Percentiles rank a stretch among this genome's conserved stretches.
Evolutionary conservation across 64 coral and sea anemone species (phyloP).

Genomic region (Stichodactyla mertensii): DNA sequence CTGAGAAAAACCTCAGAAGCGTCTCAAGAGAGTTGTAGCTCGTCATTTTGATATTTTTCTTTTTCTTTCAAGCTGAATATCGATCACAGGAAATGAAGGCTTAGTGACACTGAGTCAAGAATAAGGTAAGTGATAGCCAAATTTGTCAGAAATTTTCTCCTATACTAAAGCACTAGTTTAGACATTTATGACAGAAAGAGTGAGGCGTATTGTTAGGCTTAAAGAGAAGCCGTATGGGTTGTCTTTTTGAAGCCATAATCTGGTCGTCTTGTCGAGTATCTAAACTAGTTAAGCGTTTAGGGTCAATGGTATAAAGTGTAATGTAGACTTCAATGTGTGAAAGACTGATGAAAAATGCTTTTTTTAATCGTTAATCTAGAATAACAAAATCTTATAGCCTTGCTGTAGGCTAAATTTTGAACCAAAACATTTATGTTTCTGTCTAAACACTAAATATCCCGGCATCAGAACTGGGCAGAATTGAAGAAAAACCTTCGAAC

Average conservation of each 20-base stretch:
- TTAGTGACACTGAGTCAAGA: background rate
- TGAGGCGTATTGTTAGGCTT: background rate
- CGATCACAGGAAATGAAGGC: slow-evolving; percentile 1
- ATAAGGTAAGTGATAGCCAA: background rate
- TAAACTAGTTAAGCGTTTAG: background rate
- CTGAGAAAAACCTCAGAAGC: background rate
- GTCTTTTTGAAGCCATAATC: background rate
- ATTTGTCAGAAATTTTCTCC: background rate
- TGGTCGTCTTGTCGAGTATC: background rate
- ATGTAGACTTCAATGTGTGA: background rate
- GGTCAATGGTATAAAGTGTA: background rate
- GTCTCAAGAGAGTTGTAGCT: background rate
- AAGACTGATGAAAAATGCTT: background rate
- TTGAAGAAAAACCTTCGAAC: background rate
- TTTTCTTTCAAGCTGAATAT: background rate
- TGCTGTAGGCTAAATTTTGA: background rate
- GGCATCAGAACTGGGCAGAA: background rate
- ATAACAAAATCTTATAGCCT: background rate
- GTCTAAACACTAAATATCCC: background rate
- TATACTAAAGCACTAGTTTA: background rate
- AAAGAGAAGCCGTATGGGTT: background rate
- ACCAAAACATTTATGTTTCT: background rate
- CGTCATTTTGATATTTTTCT: background rate
- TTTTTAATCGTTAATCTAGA: background rate
- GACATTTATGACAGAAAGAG: background rate